Evolutionary conservation across 1,140 invertebrate genomes (phyloP).

Genomic region (Pseudoatta argentina): DNA sequence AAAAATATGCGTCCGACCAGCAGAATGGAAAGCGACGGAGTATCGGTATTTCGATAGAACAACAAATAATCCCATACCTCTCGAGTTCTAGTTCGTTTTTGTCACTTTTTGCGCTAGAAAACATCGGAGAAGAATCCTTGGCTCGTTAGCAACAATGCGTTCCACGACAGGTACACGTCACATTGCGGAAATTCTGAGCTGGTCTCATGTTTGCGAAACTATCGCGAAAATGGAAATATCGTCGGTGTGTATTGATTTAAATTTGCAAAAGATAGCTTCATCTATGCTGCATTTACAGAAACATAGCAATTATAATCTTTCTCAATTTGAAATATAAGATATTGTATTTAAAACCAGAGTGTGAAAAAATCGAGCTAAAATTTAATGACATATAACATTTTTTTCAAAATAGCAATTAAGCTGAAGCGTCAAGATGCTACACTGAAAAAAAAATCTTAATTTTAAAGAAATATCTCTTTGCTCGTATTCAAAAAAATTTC

Average conservation of each 20-base stretch:
- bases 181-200: slow-evolving; percentile 41
- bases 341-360: not conserved
- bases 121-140: slow-evolving; percentile 33
- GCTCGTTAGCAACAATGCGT: slow-evolving; percentile 30
- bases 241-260: not conserved
- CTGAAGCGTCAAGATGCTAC: not conserved
- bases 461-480: too few relatives aligned
- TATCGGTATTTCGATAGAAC: slow-evolving; percentile 54
- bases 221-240: slow-evolving; percentile 32
- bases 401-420: not conserved
- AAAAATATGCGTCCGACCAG: slow-evolving; percentile 38
- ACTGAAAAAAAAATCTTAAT: too few relatives aligned
- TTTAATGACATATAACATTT: not conserved
- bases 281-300: not conserved
- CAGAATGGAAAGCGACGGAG: slow-evolving; percentile 8
- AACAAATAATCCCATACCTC: not conserved
- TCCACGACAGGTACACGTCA: slow-evolving; percentile 23
- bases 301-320: not conserved
- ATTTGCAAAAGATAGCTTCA: not conserved
- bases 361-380: not conserved
- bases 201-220: not conserved
- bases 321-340: not conserved
- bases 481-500: too few relatives aligned
- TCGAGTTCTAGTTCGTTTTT: not conserved
- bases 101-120: slow-evolving; percentile 34